Evolutionary conservation across 1,140 invertebrate species (phyloP), one percentile per base, ranked within the genome.

Genomic region (Ceratina australensis): DNA sequence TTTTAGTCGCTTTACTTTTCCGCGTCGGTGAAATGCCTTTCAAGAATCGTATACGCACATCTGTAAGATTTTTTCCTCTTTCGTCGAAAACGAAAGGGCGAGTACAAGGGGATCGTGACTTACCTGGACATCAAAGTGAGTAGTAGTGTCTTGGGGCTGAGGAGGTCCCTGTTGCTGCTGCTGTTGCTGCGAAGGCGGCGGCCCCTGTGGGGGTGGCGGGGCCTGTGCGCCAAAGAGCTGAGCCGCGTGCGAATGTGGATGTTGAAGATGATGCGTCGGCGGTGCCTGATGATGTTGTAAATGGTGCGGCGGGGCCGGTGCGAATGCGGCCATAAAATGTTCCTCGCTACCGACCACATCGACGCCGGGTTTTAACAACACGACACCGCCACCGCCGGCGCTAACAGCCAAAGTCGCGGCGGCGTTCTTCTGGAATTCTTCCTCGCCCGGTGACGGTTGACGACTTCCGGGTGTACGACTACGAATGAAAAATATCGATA

Each of bases 361-460:
- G 18, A 93, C 93, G 22, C 92, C 93, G 12, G 91, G 93, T 69
- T 93, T 93, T 61, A 93, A 85, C 47, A 93, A 86, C 16, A 93
- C 92, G 26, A 93, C 91, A 47, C 91, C 91, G 63, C 90, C 92
- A 59, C 85, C 90, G 10, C 88, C 88, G 2, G 91, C 85, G 50
- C 87, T 92, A 7, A 91, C 91, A 65, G 89, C 92, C 50, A 92
- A 81, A 47, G 93, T 93, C n/a, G 93, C 92, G 3, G 89, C 89
- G 3, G 92, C 93, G 81, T 93, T 94, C 87, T 95, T 95, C 71
- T 93, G 94, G 57, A 95, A 92, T 79, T 97, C 96, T 85, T 98
- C 97, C 89, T 97, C 96, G 13, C 96, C 96, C 4, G 97, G 97
- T 12, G 97, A 98, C 24, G 96, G 97, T 89, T 98, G 97, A 86